phyloP scores from a whole-genome alignment of 1,140 invertebrate genomes.

The Heliconius hermathena region DNA sequence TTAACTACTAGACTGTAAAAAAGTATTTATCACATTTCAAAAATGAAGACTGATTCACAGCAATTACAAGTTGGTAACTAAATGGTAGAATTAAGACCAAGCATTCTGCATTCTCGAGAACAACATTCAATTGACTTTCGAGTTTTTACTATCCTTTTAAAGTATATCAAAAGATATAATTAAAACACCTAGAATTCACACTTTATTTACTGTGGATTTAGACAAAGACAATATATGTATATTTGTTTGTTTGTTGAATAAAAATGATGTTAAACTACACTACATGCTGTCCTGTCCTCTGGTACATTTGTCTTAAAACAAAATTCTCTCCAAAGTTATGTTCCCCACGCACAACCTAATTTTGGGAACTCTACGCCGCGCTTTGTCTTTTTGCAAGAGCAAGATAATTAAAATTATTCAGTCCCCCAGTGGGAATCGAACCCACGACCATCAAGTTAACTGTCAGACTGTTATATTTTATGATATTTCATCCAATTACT shows the following conservation, averaged over 20 bases:
- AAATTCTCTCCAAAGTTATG: too few species aligned
- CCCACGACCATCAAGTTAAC: too few species aligned
- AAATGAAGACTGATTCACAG: constrained; percentile 1
- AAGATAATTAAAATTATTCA: background rate
- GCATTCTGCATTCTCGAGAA: constrained; percentile 1
- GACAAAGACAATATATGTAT: too few species aligned
- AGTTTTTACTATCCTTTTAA: background rate
- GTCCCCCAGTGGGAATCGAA: too few species aligned
- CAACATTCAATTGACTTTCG: background rate
- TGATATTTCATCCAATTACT: background rate
- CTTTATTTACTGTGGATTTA: background rate
- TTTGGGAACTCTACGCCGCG: too few species aligned
- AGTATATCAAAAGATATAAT: background rate
- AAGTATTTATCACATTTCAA: background rate
- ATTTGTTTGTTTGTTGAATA: too few species aligned
- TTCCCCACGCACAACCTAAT: too few species aligned
- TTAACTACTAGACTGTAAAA: background rate
- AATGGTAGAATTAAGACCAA: background rate
- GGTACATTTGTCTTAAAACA: too few species aligned
- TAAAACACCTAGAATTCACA: background rate
- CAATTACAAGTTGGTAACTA: background rate
- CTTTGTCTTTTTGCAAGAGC: too few species aligned
- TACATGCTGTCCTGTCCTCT: too few species aligned
- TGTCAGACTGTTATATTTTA: too few species aligned
- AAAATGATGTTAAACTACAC: too few species aligned